Base-by-base conservation (phyloP, 2,797 vertebrate species). In the Tauraco hartlaubi region DNA sequence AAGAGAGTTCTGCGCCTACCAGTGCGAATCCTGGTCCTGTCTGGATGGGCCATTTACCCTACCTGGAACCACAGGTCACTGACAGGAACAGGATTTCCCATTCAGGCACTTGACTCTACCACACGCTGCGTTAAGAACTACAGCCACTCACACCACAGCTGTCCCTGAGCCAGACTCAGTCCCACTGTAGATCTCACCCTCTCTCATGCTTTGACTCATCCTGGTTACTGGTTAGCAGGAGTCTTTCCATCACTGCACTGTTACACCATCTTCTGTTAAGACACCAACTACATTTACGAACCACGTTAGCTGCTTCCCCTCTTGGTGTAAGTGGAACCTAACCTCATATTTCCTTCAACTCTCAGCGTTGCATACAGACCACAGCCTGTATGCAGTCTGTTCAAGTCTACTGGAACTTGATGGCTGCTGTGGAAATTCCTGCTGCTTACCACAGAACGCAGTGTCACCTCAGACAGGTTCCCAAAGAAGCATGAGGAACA, bases 81-180 rank as follows among this genome's bases (percentile, higher is more conserved):
- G 51, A 18, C 28, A 78, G 9, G 29, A 2, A 46, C 6, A 46
- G 28, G 39, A 88, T 54, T 88, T 76, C 49, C 35, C 11, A 11
- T 51, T 43, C 12, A 81, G 54, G 33, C 25, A 44, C 9, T 33
- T 52, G 25, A 78, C 12, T 56, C 16, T 33, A 19, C 9, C 11
- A n/a, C 33, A 13, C 9, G 28, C 5, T 69, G 25, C 0, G 0
- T 8, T 8, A 12, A 90, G 52, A 61, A 29, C 5, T 9, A 17
- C 43, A 56, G 71, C 28, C 26, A 77, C 20, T 7, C 28, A 61
- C 48, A 18, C 5, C 33, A 75, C 15, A 39, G 44, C 33, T 64
- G 18, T 46, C 26, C 12, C 9, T 9, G 22, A 78, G 22, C 10
- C 54, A 68, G 69, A 41, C 28, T 55, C 11, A 6, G 31, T 20